Conservation (phyloP, 2,113 vertebrate species). For the Arothron firmamentum region DNA sequence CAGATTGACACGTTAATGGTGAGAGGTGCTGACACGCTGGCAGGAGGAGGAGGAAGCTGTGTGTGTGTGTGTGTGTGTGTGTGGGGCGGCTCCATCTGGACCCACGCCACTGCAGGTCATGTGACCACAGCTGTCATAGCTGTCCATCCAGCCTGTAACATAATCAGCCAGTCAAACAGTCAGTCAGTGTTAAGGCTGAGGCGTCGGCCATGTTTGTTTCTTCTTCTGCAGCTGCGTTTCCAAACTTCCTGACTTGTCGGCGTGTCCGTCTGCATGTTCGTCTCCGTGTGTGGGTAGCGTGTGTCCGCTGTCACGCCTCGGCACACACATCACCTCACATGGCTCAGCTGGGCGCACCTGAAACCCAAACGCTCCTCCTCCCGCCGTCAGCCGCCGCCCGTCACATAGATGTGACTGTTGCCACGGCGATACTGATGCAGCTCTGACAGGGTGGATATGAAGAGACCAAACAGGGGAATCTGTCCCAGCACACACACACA, state of each 20-base stretch:
- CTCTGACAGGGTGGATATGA: constrained; percentile 34
- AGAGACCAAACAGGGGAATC: constrained; percentile 24
- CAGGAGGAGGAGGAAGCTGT: constrained; percentile 41
- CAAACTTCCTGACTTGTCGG: too few species aligned
- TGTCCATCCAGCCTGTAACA: too few species aligned
- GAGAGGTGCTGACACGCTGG: constrained; percentile 50
- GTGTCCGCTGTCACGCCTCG: constrained; percentile 22
- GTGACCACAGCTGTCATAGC: too few species aligned
- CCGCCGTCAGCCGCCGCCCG: constrained; percentile 65
- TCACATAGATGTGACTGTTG: constrained; percentile 83
- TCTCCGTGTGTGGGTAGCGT: constrained; percentile 29
- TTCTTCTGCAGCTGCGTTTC: too few species aligned
- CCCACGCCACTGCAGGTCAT: too few species aligned
- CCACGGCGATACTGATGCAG: constrained; percentile 73
- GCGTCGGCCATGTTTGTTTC: too few species aligned
- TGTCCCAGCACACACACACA: constrained; percentile 5
- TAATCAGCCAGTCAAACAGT: too few species aligned
- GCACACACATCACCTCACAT: constrained; percentile 54
- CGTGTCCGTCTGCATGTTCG: constrained; percentile 51
- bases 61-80: constrained; percentile 1
- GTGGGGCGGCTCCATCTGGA: background rate
- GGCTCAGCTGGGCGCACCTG: constrained; percentile 45
- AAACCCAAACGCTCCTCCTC: constrained; percentile 38
- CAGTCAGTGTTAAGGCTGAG: too few species aligned
- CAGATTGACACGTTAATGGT: constrained; percentile 44